Base-by-base conservation (phyloP, 2,888 invertebrate species). In the Hyles lineata region DNA sequence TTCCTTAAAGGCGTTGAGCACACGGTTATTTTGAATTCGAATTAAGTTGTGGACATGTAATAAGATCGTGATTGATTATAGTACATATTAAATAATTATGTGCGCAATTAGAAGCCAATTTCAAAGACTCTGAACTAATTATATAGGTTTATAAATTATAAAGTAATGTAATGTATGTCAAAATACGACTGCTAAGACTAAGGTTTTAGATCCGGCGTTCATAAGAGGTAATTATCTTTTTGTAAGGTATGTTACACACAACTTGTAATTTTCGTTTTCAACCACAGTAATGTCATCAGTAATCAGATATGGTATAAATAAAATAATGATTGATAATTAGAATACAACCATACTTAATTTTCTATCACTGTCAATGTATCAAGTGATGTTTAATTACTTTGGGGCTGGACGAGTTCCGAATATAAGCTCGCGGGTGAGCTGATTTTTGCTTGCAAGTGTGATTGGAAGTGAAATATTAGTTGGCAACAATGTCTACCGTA, bases 51-150 rank as follows among this genome's bases (percentile, higher is more conserved):
- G 23, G 50, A n/a, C 21, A 17, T 50, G 17, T 43, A 67, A 50
- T 4, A 25, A 50, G 17, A 17, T 21, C 50, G 35, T 67, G 50
- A 67, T 67, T 62, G 19, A 62, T 62, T 67, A 67, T 67, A 43
- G 43, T 67, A 43, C 23, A 50, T 23, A 67, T 67, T 67, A 23
- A 67, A 67, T 67, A 63, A 63, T 67, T 67, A 67, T 67, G 17
- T 67, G 23, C 23, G 67, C 67, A 67, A 67, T 67, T 67, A 67
- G 25, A 67, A 43, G 67, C 23, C 67, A 50, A 67, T 67, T 17
- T 23, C 67, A 50, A 67, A 67, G 67, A 43, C 21, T 63, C 21
- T 50, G 23, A 19, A 67, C 67, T 67, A 67, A 50, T 50, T 67
- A 50, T 50, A 25, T 50, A 50, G 50, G 50, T 67, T 43, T 25